Base-by-base conservation (phyloP, 2,797 vertebrate species). In the Lerista edwardsae region DNA sequence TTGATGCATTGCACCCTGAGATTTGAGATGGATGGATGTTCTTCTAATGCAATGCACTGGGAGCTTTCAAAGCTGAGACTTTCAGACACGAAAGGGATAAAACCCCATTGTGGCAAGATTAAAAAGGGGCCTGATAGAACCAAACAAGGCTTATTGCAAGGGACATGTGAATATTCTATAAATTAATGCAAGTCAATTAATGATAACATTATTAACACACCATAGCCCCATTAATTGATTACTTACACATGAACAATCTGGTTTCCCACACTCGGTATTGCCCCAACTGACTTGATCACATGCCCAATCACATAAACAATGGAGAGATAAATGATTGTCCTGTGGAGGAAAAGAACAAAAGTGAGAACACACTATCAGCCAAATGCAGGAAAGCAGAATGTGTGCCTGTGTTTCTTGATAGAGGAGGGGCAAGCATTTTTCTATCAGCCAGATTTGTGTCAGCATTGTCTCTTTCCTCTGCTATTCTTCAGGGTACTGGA, bases 261-360 rank as follows among this genome's bases (percentile, higher is more conserved):
- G 95, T 94, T 95, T 75, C 98, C 98, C 55, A 99, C 92, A 3
- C 94, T 92, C 82, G 98, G 98, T 91, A 99, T 98, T 67, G 98
- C 98, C 68, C 97, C 98, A 12, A 99, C 94, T 36, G 98, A 98
- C 95, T 99, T 99, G 82, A 99, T 91, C 93, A 99, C 95, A 74
- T 99, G 98, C 79, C 98, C 98, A 71, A 98, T 91, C 88, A 99
- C 97, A 62, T 99, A 99, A 41, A 99, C 93, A 79, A 99, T 89
- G 87, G 98, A 99, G 89, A 99, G 97, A 94, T 97, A 98, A 94
- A 99, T 96, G 96, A 99, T 99, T 79, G 98, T 99, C 96, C 98
- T 99, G 97, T 87, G 44, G 93, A 88, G 72, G 92, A 84, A 96
- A 10, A 77, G 27, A 64, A 31, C 57, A 75, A 47, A 81, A 69